Percentiles rank a stretch among this genome's conserved stretches.
phyloP scores from a whole-genome alignment of 2,113 vertebrate species.

The Empidonax alnorum region DNA sequence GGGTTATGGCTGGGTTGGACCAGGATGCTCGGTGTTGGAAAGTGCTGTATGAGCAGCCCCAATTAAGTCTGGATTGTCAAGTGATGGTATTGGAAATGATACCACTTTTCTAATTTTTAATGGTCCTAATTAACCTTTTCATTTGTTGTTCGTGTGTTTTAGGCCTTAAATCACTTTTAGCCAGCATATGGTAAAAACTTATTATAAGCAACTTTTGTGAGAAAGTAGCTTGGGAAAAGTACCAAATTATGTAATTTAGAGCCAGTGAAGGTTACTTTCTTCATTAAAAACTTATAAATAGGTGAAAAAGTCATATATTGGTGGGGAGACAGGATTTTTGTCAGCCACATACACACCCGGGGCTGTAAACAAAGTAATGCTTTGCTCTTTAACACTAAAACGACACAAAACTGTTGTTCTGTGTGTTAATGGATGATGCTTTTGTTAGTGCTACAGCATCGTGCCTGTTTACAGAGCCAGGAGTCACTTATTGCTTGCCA shows the following conservation, averaged over 20 bases:
- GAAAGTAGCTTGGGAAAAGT: neutral
- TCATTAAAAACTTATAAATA: neutral
- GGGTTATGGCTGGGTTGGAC: rapidly evolving
- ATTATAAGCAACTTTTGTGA: neutral
- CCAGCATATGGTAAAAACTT: neutral
- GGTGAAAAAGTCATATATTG: neutral
- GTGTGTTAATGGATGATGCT: neutral
- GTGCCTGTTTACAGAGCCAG: neutral
- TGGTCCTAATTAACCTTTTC: neutral
- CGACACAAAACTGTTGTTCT: neutral
- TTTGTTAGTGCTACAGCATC: neutral
- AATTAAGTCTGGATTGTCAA: neutral
- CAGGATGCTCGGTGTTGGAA: neutral
- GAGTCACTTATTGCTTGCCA: neutral
- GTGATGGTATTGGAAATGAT: neutral
- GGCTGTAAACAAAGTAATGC: neutral
- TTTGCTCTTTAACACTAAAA: neutral
- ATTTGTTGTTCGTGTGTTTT: neutral
- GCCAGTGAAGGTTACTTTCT: neutral
- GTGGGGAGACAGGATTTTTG: neutral
- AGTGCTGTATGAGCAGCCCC: neutral
- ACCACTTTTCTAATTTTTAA: no score
- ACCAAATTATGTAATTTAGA: neutral
- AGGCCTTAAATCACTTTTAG: neutral
- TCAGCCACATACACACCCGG: neutral